Evolutionary conservation across 2,797 vertebrate species (phyloP).

Genomic region (Selene dorsalis): DNA sequence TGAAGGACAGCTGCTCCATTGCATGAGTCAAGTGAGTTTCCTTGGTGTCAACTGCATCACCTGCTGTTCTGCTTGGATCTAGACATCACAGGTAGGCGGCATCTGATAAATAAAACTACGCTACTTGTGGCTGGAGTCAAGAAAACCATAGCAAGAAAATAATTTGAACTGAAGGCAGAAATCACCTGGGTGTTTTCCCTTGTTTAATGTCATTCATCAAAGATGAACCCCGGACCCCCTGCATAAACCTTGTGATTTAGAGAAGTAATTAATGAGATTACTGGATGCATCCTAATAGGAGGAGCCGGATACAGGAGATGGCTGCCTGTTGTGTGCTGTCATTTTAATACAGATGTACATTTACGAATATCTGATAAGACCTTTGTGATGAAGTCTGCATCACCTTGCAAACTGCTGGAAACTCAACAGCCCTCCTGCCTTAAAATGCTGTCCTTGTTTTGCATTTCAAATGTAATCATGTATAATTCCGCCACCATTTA

Average conservation of each 20-base stretch:
- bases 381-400: constrained; percentile 61
- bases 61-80: constrained; percentile 77
- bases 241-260: constrained; percentile 63
- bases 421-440: constrained; percentile 54
- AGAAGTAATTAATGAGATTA: constrained; percentile 76
- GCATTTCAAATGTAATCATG: constrained; percentile 87
- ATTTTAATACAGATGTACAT: constrained; percentile 64
- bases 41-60: constrained; percentile 75
- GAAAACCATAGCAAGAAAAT: constrained; percentile 46
- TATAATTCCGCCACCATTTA: constrained; percentile 74
- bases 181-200: constrained; percentile 40
- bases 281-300: constrained; percentile 66
- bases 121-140: constrained; percentile 37
- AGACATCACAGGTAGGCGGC: constrained; percentile 67
- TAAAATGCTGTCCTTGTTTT: constrained; percentile 75
- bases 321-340: constrained; percentile 54
- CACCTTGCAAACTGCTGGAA: constrained; percentile 54
- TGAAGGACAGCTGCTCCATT: constrained; percentile 79
- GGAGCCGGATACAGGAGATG: constrained; percentile 41
- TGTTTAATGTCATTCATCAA: constrained; percentile 62
- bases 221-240: constrained; percentile 52
- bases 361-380: constrained; percentile 70
- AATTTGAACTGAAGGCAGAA: constrained; percentile 41
- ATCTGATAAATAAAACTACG: constrained; percentile 73
- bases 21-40: constrained; percentile 78